A percentile compares a stretch with the other conserved stretches of the same genome.
phyloP scores from a whole-genome alignment of 2,797 vertebrate genomes.

The Leptoclinus maculatus region DNA sequence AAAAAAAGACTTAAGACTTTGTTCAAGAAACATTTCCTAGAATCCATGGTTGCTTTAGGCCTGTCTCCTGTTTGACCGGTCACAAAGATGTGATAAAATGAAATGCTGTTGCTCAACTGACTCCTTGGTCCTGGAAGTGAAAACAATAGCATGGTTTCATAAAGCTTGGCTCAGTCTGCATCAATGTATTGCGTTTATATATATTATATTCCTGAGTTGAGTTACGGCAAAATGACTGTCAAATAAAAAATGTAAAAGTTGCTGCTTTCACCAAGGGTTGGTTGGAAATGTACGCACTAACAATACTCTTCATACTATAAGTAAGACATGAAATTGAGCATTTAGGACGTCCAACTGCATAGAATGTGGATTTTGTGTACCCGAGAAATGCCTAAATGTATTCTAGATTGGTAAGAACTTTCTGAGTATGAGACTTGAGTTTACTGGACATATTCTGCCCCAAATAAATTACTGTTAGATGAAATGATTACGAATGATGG shows the following conservation, averaged over 20 bases:
- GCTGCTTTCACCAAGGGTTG: background rate
- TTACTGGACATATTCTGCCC: background rate
- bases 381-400: background rate
- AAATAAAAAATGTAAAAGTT: background rate
- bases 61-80: background rate
- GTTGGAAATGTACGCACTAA: background rate
- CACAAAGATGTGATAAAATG: background rate
- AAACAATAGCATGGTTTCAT: conserved; percentile 2
- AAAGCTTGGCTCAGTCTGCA: background rate
- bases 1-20: no score
- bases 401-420: background rate
- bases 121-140: background rate
- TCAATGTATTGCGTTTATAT: background rate
- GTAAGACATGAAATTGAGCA: background rate
- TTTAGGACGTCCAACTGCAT: background rate
- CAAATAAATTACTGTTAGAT: background rate
- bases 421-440: background rate
- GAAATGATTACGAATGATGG: background rate
- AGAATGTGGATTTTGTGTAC: background rate
- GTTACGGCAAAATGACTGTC: background rate
- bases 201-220: background rate
- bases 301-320: background rate
- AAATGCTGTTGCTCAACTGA: conserved; percentile 4
- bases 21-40: background rate
- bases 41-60: background rate